Percentiles rank a stretch among this genome's conserved stretches.
These are phyloP conservation scores for Darevskia mixta DNA, from an alignment of 2,797 vertebrate genomes.

Conservation along the genomic window DNA sequence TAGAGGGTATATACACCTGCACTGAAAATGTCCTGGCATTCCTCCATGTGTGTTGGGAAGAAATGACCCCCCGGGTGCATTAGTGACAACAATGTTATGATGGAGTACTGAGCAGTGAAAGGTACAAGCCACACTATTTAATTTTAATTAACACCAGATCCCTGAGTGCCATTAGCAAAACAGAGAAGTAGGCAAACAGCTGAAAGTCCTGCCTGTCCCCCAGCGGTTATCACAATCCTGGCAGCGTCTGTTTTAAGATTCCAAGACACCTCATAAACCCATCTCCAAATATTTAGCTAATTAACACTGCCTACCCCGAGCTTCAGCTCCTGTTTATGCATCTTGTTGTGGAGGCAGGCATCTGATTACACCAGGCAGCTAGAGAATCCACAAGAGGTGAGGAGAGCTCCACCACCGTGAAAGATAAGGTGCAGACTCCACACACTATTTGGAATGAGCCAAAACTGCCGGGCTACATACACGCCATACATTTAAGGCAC, in stretches of 20 bases:
- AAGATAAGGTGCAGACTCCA: neutral
- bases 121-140: constrained; percentile 6
- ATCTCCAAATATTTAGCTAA: constrained; percentile 47
- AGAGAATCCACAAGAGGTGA: neutral
- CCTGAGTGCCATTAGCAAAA: constrained; percentile 1
- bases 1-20: neutral
- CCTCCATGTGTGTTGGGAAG: neutral
- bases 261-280: constrained; percentile 16
- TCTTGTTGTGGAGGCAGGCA: constrained; percentile 32
- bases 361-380: neutral
- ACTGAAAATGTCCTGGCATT: neutral
- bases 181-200: constrained; percentile 23
- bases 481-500: too few species aligned
- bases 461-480: too few species aligned
- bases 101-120: neutral
- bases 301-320: neutral
- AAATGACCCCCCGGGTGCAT: neutral
- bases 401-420: neutral
- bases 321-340: constrained; percentile 22
- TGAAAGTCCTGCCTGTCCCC: constrained; percentile 14
- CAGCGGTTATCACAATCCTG: neutral
- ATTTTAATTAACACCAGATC: constrained; percentile 39
- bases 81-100: constrained; percentile 2
- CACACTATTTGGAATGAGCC: neutral
- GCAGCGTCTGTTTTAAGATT: constrained; percentile 26